Evolutionary conservation across 2,888 invertebrate genomes (phyloP), one percentile per base, ranked within the genome.

Genomic region (Muscina levida): DNA sequence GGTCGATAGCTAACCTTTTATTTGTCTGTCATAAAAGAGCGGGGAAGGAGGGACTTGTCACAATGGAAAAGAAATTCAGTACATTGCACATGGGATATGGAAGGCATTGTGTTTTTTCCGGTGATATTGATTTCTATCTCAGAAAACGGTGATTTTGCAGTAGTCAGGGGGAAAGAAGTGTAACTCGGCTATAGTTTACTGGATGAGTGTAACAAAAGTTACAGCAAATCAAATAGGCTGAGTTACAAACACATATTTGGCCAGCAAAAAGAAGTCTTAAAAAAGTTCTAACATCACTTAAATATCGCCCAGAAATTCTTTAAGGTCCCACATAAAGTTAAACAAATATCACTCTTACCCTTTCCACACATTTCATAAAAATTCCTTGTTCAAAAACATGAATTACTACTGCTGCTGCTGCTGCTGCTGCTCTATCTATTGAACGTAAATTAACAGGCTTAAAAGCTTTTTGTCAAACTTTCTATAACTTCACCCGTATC

Each of bases 121-220:
- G 24, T 62, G 42, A 19, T 42, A 62, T 62, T 62, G 62, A 62
- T 62, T 62, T 17, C 62, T 15, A 62, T 19, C 42, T 39, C 62
- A 42, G 31, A 31, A 31, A 31, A 31, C 31, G 31, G 3, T 31
- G 31, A 31, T 31, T 31, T 31, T 31, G 4, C n/a, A n/a, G n/a
- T n/a, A n/a, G n/a, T n/a, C n/a, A n/a, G n/a, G n/a, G n/a, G n/a
- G n/a, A n/a, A n/a, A n/a, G n/a, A n/a, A n/a, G n/a, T n/a, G n/a
- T n/a, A n/a, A n/a, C 46, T 46, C 15, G 1, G 3, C 8, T 15
- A 15, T 15, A 46, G 4, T 46, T 46, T 17, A n/a, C n/a, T n/a
- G n/a, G n/a, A n/a, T n/a, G n/a, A n/a, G n/a, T n/a, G n/a, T n/a
- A n/a, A n/a, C n/a, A n/a, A n/a, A n/a, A n/a, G n/a, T n/a, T n/a